These are phyloP conservation scores for Elgaria multicarinata DNA, from an alignment of 2,113 vertebrate genomes.

Conservation along the genomic window DNA sequence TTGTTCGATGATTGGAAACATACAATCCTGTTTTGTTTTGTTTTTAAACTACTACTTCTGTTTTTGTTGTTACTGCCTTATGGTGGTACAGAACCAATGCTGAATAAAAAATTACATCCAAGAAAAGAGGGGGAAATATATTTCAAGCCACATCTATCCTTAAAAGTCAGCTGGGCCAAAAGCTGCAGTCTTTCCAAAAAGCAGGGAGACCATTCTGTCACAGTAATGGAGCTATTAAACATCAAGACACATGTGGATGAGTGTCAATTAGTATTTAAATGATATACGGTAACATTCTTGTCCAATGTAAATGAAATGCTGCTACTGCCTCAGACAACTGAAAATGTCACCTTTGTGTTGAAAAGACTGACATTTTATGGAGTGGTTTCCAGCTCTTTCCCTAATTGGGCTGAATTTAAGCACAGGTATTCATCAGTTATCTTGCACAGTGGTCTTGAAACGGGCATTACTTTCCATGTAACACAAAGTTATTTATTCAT, in stretches of 20 bases:
- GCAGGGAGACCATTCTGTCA: constrained; percentile 28
- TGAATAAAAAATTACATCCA: no score
- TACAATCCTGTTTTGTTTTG: no score
- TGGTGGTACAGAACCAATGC: no score
- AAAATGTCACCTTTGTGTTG: constrained; percentile 70
- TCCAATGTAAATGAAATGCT: constrained; percentile 70
- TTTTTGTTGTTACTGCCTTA: no score
- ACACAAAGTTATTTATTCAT: constrained; percentile 33
- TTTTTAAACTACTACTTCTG: not conserved
- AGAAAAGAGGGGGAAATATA: not conserved
- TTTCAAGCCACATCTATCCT: not conserved
- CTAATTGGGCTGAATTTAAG: constrained; percentile 55
- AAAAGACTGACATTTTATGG: constrained; percentile 69
- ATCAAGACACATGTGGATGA: constrained; percentile 1
- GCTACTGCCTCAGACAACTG: constrained; percentile 63
- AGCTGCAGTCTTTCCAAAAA: not conserved
- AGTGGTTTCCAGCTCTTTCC: constrained; percentile 63
- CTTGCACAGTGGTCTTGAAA: constrained; percentile 17
- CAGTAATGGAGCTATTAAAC: constrained; percentile 33
- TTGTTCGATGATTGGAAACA: no score
- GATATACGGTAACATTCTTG: constrained; percentile 60
- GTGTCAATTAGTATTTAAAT: constrained; percentile 70
- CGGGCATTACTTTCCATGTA: constrained; percentile 35
- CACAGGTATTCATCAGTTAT: constrained; percentile 38
- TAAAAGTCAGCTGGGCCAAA: not conserved